A percentile compares a stretch with the other conserved stretches of the same genome.
phyloP scores from a whole-genome alignment of 2,797 vertebrate species.

The Enteromius paludinosus region DNA sequence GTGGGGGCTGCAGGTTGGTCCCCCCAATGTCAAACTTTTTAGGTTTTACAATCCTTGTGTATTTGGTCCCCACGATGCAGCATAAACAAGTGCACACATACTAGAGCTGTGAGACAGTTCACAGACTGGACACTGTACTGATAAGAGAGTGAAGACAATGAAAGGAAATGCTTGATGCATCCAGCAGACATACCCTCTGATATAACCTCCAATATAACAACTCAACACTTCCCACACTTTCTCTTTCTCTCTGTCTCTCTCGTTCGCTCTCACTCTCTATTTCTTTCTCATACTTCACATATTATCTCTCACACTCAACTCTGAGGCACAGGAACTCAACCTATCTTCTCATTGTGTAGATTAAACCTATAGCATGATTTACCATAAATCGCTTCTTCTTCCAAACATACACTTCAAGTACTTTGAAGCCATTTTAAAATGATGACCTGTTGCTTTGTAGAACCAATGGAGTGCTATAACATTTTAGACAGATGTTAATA shows the following conservation, averaged over 20 bases:
- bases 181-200: slow-evolving; percentile 54
- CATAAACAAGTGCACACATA: slow-evolving; percentile 13
- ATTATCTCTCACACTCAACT: neutral
- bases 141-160: slow-evolving; percentile 75
- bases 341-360: slow-evolving; percentile 10
- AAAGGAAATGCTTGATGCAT: slow-evolving; percentile 70
- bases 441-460: slow-evolving; percentile 21
- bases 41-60: too few relatives aligned
- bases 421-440: neutral
- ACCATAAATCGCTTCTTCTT: slow-evolving; percentile 40
- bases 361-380: slow-evolving; percentile 33
- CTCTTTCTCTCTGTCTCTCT: neutral
- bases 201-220: slow-evolving; percentile 46
- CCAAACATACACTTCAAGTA: slow-evolving; percentile 42
- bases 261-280: neutral
- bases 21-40: too few relatives aligned
- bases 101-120: slow-evolving; percentile 21
- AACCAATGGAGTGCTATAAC: slow-evolving; percentile 30
- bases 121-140: slow-evolving; percentile 58
- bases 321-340: slow-evolving; percentile 12
- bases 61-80: too few relatives aligned
- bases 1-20: too few relatives aligned
- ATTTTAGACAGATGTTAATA: slow-evolving; percentile 42
- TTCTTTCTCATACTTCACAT: neutral
- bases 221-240: slow-evolving; percentile 19